Evolutionary conservation across 2,113 vertebrate genomes (phyloP).

Genomic region (Synchiropus splendidus): DNA sequence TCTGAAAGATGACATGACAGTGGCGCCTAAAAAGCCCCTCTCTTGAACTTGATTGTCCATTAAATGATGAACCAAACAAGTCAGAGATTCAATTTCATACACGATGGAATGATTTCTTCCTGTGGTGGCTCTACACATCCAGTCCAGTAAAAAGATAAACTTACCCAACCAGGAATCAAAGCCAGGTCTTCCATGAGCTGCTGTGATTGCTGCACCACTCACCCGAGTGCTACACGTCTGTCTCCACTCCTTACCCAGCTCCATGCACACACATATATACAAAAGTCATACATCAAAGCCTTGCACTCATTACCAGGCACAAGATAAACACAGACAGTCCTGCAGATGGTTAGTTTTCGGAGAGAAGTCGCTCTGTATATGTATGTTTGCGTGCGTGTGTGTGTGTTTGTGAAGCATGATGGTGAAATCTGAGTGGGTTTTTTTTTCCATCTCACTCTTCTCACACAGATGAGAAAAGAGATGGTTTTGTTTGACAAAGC

Average conservation of each 20-base stretch:
- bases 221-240: slow-evolving; percentile 27
- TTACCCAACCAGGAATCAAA: slow-evolving; percentile 16
- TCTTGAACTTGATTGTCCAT: no score
- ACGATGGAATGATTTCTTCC: no score
- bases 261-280: slow-evolving; percentile 34
- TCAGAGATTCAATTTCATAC: no score
- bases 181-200: slow-evolving; percentile 20
- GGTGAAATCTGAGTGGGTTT: slow-evolving; percentile 18
- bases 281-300: slow-evolving; percentile 42
- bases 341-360: slow-evolving; percentile 33
- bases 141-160: slow-evolving; percentile 11
- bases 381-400: slow-evolving; percentile 32
- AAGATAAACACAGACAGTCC: slow-evolving; percentile 43
- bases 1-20: no score
- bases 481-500: slow-evolving; percentile 16
- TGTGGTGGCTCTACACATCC: slow-evolving; percentile 1
- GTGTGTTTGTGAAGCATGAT: slow-evolving; percentile 23
- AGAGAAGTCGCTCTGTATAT: slow-evolving; percentile 30
- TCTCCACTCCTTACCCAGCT: slow-evolving; percentile 35
- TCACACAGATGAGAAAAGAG: slow-evolving; percentile 18
- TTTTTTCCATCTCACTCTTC: slow-evolving; percentile 18
- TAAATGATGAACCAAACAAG: no score
- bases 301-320: slow-evolving; percentile 23
- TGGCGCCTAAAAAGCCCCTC: no score
- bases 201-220: slow-evolving; percentile 34